Conservation (phyloP, 1,140 invertebrate species). For the Cydia amplana region DNA sequence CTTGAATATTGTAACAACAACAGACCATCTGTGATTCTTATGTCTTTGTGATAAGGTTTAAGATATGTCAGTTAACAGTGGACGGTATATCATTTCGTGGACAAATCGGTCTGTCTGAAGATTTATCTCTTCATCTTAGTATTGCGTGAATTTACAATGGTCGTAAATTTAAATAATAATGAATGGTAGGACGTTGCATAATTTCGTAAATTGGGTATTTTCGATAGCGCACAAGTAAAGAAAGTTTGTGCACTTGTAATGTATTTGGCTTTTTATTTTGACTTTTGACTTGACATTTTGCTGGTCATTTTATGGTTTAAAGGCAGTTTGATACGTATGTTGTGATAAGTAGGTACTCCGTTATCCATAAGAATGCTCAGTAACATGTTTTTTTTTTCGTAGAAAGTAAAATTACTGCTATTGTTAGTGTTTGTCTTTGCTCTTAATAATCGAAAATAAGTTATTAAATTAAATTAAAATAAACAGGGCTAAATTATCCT, state of each 20-base stretch:
- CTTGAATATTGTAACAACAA: background rate
- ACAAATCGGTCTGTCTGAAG: background rate
- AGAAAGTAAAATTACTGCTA: no score
- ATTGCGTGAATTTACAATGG: constrained; percentile 12
- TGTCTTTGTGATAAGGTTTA: no score
- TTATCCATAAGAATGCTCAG: constrained; percentile 21
- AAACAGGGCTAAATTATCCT: no score
- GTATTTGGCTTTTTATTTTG: background rate
- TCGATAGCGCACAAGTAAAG: background rate
- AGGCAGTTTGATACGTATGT: background rate
- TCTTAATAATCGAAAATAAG: no score
- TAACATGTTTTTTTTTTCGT: no score
- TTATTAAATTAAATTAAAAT: no score
- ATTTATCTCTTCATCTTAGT: constrained; percentile 26
- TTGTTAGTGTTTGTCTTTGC: no score
- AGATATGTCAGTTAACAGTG: background rate
- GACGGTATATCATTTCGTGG: constrained; percentile 1
- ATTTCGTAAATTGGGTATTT: background rate
- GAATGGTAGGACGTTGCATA: constrained; percentile 13
- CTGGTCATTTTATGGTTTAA: background rate
- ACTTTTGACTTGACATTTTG: background rate
- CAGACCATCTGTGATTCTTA: no score
- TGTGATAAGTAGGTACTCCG: no score
- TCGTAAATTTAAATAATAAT: constrained; percentile 28
- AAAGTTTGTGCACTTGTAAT: background rate